Base-by-base conservation (phyloP, 2,888 invertebrate species). In the Melolontha melolontha region DNA sequence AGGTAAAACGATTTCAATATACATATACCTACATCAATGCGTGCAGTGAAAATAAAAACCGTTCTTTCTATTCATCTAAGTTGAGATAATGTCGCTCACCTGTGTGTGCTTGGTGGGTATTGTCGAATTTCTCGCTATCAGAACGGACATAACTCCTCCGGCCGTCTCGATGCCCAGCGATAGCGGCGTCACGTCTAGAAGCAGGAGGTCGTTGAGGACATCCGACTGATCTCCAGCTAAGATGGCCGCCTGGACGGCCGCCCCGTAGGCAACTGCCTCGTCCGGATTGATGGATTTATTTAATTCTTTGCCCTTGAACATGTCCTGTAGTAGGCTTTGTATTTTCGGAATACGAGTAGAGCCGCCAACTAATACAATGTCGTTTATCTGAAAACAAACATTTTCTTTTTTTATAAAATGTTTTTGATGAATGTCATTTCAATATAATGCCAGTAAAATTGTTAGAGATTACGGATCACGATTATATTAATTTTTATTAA, bases 231-330 rank as follows among this genome's bases (percentile, higher is more conserved):
- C 87, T 49, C 89, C 89, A 12, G 84, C 79, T 66, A 90, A 81
- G 70, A 89, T 88, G 68, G 88, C 88, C 6, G 88, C 89, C 77
- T 90, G 89, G 1, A 90, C 87, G 68, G 90, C 89, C 16, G 89
- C 89, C 10, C 89, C 89, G 75, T 90, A 91, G 1, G 90, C 90
- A 7, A 90, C 89, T 12, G 90, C 90, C 77, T 90, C 90, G 76
- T 90, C 92, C 1, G 91, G 91, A 79, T 92, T 91, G 77, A 92
- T 91, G 17, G 88, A 87, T 75, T 90, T 89, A 83, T 91, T 91
- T 72, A 92, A 81, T 71, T 89, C 85, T 78, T 87, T 87, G 0
- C 87, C 87, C 70, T 79, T 78, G 77, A 87, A 87, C 75, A 83
- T 81, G 57, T 83, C 82, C 66, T 87, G 86, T 11, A 91, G 83